Base-by-base conservation (phyloP, 2,797 vertebrate species). In the Gobio occitaniae region DNA sequence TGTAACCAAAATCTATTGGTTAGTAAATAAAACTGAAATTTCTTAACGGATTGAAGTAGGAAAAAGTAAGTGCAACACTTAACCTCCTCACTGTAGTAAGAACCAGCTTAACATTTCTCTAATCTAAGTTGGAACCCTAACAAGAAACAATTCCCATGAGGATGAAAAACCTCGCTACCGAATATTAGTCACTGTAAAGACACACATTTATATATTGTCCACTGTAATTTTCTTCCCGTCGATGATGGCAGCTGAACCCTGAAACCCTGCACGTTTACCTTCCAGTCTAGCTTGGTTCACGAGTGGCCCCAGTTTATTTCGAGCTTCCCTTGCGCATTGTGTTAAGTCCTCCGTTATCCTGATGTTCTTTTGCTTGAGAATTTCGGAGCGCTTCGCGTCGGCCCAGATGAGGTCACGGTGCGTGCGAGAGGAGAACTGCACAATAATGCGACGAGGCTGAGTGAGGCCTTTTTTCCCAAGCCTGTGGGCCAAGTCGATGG, bases 151-250 rank as follows among this genome's bases (percentile, higher is more conserved):
- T 0, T 59, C 21, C 56, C 8, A 59, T 11, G 21, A 59, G 56
- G 19, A 59, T n/a, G 56, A n/a, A 9, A 1, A 19, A 59, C 0
- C 8, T 56, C 19, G 0, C 54, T 21, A n/a, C 3, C 0, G 0
- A 48, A 13, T 48, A 47, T 47, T 47, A 48, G 2, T 48, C 12
- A 48, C 47, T 12, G 47, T 47, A 47, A 47, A 12, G 44, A 25
- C 25, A 47, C 2, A 3, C 47, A 48, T 0, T 48, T 13, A 48
- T 48, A 48, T 48, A 2, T 48, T 16, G 48, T 50, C 48, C 48
- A 50, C 13, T 50, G 48, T 50, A 5, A 50, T 50, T 50, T 50
- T 50, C 48, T 50, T 50, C 48, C 13, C 1, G 15, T 50, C 15
- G 4, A 25, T 25, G 25, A 25, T 25, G 25, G 25, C 25, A 25